A percentile compares a stretch with the other conserved stretches of the same genome.
These are phyloP conservation scores for Stylophora pistillata DNA, from an alignment of 64 coral and sea anemone genomes.

Conservation along the genomic window DNA sequence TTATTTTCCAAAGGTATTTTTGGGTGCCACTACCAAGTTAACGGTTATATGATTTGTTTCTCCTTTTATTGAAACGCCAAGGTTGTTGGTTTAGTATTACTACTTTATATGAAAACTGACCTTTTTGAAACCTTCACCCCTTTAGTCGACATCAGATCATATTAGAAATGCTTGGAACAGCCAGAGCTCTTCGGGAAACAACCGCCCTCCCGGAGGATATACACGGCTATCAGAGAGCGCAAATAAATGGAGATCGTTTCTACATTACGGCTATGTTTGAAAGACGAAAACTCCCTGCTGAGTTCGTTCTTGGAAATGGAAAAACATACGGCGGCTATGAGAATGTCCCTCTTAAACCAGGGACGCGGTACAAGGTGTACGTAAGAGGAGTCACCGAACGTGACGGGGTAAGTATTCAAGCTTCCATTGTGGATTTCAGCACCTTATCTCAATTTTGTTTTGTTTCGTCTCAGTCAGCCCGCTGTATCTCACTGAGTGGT, in stretches of 20 bases:
- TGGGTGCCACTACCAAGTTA: no score
- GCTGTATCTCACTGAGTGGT: background rate
- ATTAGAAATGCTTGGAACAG: conserved; percentile 22
- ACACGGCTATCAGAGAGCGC: conserved; percentile 19
- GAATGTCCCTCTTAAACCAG: conserved; percentile 55
- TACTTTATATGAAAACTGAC: background rate
- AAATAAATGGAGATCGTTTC: background rate
- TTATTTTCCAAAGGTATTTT: no score
- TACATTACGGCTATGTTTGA: conserved; percentile 57
- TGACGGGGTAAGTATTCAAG: conserved; percentile 39
- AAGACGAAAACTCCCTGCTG: background rate
- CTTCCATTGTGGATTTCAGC: background rate
- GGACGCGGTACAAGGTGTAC: conserved; percentile 35
- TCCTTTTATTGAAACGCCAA: no score
- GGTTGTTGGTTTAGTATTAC: no score
- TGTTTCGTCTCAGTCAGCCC: background rate
- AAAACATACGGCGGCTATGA: conserved; percentile 27
- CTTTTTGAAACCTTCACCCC: background rate
- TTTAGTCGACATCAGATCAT: conserved; percentile 47
- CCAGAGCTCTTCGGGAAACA: background rate
- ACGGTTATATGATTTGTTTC: no score
- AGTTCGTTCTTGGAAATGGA: conserved; percentile 52
- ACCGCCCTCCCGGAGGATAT: background rate
- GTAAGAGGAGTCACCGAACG: conserved; percentile 50
- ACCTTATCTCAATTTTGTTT: background rate